phyloP scores from a whole-genome alignment of 2,888 invertebrate species.

The Elmis aenea region DNA sequence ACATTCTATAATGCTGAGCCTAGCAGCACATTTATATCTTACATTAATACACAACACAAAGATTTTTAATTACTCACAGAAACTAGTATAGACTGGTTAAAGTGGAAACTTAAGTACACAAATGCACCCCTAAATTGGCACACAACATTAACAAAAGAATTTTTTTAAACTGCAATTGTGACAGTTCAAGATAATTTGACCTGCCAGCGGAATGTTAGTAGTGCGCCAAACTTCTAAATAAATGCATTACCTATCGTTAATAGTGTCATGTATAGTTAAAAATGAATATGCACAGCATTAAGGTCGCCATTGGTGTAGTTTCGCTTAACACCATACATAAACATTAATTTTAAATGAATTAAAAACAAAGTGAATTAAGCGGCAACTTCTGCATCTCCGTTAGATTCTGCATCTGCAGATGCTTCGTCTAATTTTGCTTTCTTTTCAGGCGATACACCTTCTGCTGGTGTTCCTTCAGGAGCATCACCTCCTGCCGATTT shows the following conservation, averaged over 20 bases:
- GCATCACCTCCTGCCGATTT: constrained; percentile 60
- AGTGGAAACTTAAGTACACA: constrained; percentile 38
- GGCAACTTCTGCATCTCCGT: constrained; percentile 52
- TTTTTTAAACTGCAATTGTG: constrained; percentile 11
- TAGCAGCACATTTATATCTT: constrained; percentile 23
- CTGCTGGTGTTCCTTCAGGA: constrained; percentile 43
- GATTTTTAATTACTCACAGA: constrained; percentile 14
- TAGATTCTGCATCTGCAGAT: constrained; percentile 53
- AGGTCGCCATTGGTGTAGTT: constrained; percentile 13
- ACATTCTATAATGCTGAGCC: constrained; percentile 14
- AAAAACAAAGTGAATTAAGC: constrained; percentile 47
- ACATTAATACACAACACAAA: constrained; percentile 20
- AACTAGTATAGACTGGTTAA: constrained; percentile 24
- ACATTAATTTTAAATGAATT: constrained; percentile 9
- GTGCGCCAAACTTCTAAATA: constrained; percentile 18
- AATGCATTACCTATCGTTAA: constrained; percentile 18
- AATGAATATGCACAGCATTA: constrained; percentile 12
- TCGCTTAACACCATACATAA: constrained; percentile 35
- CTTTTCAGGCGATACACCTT: constrained; percentile 66
- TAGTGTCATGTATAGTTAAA: constrained; percentile 10
- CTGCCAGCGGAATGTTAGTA: constrained; percentile 26
- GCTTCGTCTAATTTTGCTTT: constrained; percentile 66
- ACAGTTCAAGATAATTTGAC: constrained; percentile 11
- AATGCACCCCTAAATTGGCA: constrained; percentile 37
- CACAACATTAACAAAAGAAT: constrained; percentile 21